Conservation (phyloP, 2,888 invertebrate genomes). For the Stenchaetothrips biformis region DNA sequence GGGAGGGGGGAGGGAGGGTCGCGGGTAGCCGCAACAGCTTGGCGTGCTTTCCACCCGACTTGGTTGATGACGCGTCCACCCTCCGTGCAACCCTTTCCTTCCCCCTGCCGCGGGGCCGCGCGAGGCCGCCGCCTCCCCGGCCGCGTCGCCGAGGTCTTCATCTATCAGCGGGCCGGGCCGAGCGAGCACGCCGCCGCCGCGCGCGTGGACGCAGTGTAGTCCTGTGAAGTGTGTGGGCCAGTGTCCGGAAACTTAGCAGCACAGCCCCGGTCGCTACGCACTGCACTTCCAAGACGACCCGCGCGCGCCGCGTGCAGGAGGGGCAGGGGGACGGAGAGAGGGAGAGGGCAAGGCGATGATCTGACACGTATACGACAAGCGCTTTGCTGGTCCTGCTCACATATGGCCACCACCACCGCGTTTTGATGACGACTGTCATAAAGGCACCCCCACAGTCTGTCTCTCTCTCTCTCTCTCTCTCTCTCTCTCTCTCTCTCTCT, state of each 20-base stretch:
- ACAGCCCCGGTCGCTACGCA: no score
- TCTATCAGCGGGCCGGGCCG: neutral
- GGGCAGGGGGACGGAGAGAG: neutral
- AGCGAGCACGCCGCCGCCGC: no score
- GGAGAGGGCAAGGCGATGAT: neutral
- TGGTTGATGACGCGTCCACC: neutral
- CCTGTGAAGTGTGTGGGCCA: no score
- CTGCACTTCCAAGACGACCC: no score
- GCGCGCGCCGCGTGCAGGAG: no score
- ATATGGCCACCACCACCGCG: neutral
- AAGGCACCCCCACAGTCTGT: neutral
- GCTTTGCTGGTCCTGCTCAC: neutral
- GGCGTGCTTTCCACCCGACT: neutral
- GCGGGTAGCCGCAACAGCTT: neutral
- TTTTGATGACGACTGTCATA: constrained; percentile 15
- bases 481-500: no score
- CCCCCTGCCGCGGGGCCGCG: no score
- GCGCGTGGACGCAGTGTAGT: no score
- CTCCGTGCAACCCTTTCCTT: neutral
- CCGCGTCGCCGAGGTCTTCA: neutral
- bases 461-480: no score
- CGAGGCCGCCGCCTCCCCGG: neutral
- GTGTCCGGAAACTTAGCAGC: no score
- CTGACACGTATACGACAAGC: constrained; percentile 9
- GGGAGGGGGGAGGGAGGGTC: neutral